These are phyloP conservation scores for Lasius platythorax DNA, from an alignment of 2,888 invertebrate species.

Conservation along the genomic window DNA sequence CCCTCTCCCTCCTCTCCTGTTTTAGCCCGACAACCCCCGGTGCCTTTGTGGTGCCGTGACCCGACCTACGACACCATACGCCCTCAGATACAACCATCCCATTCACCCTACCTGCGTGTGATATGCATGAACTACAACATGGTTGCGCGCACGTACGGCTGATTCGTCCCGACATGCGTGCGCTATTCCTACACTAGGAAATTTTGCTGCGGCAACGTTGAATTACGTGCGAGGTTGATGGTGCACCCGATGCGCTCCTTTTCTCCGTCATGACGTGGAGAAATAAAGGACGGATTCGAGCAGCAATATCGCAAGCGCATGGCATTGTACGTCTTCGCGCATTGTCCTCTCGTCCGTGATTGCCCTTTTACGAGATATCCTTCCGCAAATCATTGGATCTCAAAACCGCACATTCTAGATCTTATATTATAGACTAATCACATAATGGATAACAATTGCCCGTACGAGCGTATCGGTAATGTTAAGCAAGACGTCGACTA, in stretches of 20 bases:
- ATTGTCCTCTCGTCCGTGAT: neutral
- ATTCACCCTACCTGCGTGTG: constrained; percentile 29
- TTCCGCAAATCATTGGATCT: neutral
- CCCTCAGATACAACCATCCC: constrained; percentile 48
- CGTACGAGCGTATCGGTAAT: neutral
- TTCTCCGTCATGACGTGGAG: neutral
- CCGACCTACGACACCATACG: constrained; percentile 68
- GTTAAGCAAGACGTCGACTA: neutral
- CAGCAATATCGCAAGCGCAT: neutral
- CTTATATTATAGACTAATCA: neutral
- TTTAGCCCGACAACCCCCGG: constrained; percentile 49
- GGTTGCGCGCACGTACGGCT: constrained; percentile 25
- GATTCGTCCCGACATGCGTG: constrained; percentile 45
- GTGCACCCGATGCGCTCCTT: constrained; percentile 31
- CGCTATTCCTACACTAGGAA: constrained; percentile 12
- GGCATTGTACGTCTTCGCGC: constrained; percentile 27
- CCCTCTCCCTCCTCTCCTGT: neutral
- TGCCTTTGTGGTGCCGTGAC: constrained; percentile 72
- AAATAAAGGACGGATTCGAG: constrained; percentile 21
- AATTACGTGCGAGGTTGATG: constrained; percentile 33
- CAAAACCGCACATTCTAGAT: neutral
- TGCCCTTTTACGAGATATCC: neutral
- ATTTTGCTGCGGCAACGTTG: constrained; percentile 51
- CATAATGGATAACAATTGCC: neutral
- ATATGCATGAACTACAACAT: constrained; percentile 35